These are phyloP conservation scores for Semaprochilodus insignis DNA, from an alignment of 2,797 vertebrate species.

Conservation along the genomic window DNA sequence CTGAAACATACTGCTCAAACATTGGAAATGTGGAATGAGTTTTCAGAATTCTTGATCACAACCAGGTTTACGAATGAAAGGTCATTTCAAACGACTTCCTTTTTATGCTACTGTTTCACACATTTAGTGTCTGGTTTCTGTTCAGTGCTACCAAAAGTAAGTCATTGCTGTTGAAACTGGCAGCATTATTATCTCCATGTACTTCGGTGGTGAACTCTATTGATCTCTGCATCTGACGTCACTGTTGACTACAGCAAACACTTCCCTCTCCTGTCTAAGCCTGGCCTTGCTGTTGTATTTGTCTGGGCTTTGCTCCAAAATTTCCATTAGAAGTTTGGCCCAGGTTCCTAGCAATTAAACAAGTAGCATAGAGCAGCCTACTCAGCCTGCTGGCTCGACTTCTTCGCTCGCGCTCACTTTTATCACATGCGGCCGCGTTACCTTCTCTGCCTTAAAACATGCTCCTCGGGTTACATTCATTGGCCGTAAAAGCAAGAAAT, in stretches of 20 bases:
- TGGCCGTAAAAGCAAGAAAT: background rate
- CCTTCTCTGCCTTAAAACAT: conserved; percentile 32
- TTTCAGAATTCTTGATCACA: conserved; percentile 37
- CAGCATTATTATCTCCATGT: conserved; percentile 20
- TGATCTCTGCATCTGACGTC: conserved; percentile 41
- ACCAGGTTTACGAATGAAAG: background rate
- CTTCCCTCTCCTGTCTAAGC: conserved; percentile 31
- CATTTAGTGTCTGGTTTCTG: background rate
- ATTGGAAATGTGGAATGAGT: conserved; percentile 22
- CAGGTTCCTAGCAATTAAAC: conserved; percentile 80
- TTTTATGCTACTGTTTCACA: background rate
- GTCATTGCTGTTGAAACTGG: background rate
- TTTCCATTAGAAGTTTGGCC: conserved; percentile 80
- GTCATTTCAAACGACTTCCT: conserved; percentile 14
- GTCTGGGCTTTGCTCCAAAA: conserved; percentile 78
- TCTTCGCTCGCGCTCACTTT: conserved; percentile 46
- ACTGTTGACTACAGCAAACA: conserved; percentile 39
- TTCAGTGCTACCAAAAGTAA: background rate
- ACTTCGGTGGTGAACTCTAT: conserved; percentile 10
- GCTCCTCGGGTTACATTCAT: conserved; percentile 30
- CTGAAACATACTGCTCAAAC: conserved; percentile 44
- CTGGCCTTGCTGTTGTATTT: conserved; percentile 64
- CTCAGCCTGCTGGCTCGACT: conserved; percentile 49
- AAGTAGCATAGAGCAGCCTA: conserved; percentile 49
- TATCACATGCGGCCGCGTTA: conserved; percentile 24